Conservation (phyloP, 2,113 vertebrate species). For the Gavialis gangeticus region DNA sequence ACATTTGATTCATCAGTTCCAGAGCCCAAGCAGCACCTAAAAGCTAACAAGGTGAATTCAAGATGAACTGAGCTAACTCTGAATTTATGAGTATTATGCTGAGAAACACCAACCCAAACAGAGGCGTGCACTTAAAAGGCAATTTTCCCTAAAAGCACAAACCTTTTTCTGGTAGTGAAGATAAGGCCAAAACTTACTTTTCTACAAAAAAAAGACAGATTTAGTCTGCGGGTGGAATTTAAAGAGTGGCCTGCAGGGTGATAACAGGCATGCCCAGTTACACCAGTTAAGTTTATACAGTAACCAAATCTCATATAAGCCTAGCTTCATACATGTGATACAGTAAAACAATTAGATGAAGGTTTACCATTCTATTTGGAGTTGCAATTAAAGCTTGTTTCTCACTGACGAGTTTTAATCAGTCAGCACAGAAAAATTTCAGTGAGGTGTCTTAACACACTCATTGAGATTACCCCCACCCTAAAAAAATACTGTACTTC, state of each 20-base stretch:
- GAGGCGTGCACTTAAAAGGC: background rate
- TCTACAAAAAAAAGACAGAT: background rate
- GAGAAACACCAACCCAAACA: background rate
- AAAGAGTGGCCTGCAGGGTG: background rate
- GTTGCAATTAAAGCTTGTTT: background rate
- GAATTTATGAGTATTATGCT: background rate
- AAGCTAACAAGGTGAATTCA: background rate
- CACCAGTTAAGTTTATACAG: fast-evolving
- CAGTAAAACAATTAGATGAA: background rate
- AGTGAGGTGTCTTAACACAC: background rate
- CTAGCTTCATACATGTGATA: fast-evolving
- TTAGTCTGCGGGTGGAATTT: too few relatives aligned
- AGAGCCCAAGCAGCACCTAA: background rate
- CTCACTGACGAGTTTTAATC: fast-evolving
- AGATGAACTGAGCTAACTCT: background rate
- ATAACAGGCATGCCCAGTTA: background rate
- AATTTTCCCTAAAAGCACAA: background rate
- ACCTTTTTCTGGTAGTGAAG: background rate
- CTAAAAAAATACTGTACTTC: background rate
- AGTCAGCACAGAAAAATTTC: fast-evolving
- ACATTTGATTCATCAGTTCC: fast-evolving
- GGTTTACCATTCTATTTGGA: too few relatives aligned
- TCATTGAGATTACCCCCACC: background rate
- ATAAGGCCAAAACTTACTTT: background rate
- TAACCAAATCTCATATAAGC: background rate